Conservation (phyloP, 2,888 invertebrate genomes). For the Drosophila sordidula region DNA sequence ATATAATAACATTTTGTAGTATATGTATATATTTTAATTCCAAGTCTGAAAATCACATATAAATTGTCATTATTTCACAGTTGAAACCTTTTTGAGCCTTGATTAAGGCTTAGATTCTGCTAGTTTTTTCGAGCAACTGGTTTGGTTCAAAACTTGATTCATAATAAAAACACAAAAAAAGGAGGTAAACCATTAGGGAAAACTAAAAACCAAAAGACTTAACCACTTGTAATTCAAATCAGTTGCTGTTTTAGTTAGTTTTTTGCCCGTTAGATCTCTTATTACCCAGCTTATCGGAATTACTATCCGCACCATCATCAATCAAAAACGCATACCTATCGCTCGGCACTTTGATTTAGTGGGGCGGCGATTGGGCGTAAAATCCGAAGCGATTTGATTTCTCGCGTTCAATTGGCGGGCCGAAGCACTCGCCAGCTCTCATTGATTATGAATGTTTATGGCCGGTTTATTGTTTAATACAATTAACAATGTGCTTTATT, state of each 20-base stretch:
- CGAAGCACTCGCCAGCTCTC: constrained; percentile 34
- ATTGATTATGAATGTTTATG: constrained; percentile 62
- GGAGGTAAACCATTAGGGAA: no score
- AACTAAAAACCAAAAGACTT: no score
- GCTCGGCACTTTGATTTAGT: constrained; percentile 52
- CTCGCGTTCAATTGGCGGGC: constrained; percentile 34
- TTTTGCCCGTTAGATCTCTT: not conserved
- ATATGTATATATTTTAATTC: no score
- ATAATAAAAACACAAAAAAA: no score
- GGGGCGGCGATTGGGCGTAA: constrained; percentile 27
- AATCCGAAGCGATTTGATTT: constrained; percentile 59
- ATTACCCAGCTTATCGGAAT: constrained; percentile 20
- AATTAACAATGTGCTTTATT: constrained; percentile 58
- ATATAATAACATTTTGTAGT: no score
- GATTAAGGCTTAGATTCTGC: no score
- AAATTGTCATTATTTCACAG: no score
- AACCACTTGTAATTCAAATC: not conserved
- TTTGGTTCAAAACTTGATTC: no score
- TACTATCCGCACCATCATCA: constrained; percentile 24
- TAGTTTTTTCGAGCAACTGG: no score
- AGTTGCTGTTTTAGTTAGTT: not conserved
- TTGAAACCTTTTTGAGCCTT: no score
- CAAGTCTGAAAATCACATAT: no score
- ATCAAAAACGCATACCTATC: constrained; percentile 43
- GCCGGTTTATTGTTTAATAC: constrained; percentile 59